These are phyloP conservation scores for Nezara viridula DNA, from an alignment of 2,888 invertebrate genomes.

Conservation along the genomic window DNA sequence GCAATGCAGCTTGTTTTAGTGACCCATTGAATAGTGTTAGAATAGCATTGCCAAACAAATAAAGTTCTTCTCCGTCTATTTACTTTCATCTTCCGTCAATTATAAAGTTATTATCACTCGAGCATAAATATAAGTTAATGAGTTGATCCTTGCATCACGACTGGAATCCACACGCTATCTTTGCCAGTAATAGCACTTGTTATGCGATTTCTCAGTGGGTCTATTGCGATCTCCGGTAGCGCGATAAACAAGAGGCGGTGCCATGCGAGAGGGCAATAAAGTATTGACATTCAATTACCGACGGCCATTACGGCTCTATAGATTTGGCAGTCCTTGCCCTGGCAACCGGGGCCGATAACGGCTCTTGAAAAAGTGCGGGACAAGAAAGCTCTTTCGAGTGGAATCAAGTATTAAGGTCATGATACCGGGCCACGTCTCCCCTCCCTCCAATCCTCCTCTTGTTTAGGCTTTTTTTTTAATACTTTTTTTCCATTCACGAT, in stretches of 20 bases:
- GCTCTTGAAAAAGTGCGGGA: constrained; percentile 49
- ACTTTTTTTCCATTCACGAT: constrained; percentile 25
- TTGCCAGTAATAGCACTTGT: neutral
- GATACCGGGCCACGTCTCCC: constrained; percentile 42
- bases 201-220: neutral
- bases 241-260: neutral
- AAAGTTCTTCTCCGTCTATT: no score
- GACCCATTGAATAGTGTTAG: no score
- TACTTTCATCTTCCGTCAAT: no score
- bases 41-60: no score
- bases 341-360: constrained; percentile 30
- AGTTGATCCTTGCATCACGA: neutral
- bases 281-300: constrained; percentile 39
- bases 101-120: neutral
- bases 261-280: constrained; percentile 11
- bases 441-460: neutral
- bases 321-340: constrained; percentile 38
- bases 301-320: neutral
- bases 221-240: neutral
- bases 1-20: no score
- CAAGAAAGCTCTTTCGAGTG: constrained; percentile 46
- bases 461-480: constrained; percentile 33
- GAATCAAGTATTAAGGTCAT: constrained; percentile 57
- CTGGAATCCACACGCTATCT: neutral
- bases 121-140: no score